Conservation (phyloP, 2,888 invertebrate species). For the Xestia c-nigrum region DNA sequence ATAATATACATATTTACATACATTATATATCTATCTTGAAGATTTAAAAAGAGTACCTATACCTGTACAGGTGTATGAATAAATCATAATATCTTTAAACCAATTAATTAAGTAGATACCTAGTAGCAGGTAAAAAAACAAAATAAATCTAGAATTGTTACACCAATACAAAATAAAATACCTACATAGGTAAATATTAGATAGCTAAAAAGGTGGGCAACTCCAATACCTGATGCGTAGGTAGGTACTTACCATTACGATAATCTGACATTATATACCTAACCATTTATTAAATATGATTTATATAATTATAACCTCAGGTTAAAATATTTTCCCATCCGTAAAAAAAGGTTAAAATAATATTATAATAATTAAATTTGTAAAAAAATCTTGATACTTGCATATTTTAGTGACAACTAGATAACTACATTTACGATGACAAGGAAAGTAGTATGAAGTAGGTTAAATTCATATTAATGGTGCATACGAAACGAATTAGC, state of each 20-base stretch:
- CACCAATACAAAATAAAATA: not conserved
- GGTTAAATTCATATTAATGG: too few species aligned
- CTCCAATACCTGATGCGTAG: too few species aligned
- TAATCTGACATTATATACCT: not conserved
- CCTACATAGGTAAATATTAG: not conserved
- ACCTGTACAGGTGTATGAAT: not conserved
- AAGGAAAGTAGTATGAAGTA: too few species aligned
- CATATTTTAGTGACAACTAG: not conserved
- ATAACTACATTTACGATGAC: not conserved
- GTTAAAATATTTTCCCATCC: not conserved
- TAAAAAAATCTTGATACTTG: not conserved
- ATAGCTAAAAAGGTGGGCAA: not conserved
- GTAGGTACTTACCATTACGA: not conserved
- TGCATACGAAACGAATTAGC: too few species aligned
- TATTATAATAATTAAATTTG: not conserved
- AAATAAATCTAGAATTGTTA: not conserved
- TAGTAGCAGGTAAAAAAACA: slow-evolving; percentile 5
- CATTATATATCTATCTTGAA: not conserved
- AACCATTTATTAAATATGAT: not conserved
- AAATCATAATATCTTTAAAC: not conserved
- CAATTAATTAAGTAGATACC: not conserved
- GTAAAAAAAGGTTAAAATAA: too few species aligned
- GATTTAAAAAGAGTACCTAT: not conserved
- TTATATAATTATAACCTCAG: not conserved
- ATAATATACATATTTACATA: too few species aligned